These are phyloP conservation scores for Lamprologus ornatipinnis DNA, from an alignment of 2,113 vertebrate species.

Conservation along the genomic window DNA sequence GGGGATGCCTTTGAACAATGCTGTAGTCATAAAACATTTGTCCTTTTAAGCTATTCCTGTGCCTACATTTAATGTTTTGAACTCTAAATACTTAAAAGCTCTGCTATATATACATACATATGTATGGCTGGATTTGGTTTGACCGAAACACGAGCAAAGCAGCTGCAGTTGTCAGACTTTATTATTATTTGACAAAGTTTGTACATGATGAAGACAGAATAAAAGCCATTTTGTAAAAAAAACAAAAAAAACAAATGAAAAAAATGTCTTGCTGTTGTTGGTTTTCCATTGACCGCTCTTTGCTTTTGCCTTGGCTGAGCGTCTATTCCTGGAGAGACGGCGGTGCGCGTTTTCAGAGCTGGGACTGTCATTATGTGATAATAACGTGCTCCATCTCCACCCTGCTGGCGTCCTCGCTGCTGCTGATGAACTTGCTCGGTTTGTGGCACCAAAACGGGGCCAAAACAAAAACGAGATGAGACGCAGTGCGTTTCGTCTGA, in stretches of 20 bases:
- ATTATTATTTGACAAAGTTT: slow-evolving; percentile 40
- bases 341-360: neutral
- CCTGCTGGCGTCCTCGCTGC: slow-evolving; percentile 7
- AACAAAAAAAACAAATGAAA: neutral
- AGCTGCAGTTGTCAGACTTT: slow-evolving; percentile 11
- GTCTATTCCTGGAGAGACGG: slow-evolving; percentile 29
- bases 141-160: slow-evolving; percentile 9
- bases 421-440: neutral
- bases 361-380: slow-evolving; percentile 46
- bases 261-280: neutral
- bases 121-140: slow-evolving; percentile 21
- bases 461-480: neutral
- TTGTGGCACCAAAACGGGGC: neutral
- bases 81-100: slow-evolving; percentile 44
- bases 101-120: neutral
- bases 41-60: slow-evolving; percentile 53
- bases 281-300: neutral
- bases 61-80: slow-evolving; percentile 61
- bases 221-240: slow-evolving; percentile 35
- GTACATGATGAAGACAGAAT: slow-evolving; percentile 34
- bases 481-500: neutral
- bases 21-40: slow-evolving; percentile 46
- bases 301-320: neutral
- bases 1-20: slow-evolving; percentile 50
- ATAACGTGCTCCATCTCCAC: slow-evolving; percentile 24